Evolutionary conservation across 2,113 vertebrate genomes (phyloP).

Genomic region (Struthidea cinerea): DNA sequence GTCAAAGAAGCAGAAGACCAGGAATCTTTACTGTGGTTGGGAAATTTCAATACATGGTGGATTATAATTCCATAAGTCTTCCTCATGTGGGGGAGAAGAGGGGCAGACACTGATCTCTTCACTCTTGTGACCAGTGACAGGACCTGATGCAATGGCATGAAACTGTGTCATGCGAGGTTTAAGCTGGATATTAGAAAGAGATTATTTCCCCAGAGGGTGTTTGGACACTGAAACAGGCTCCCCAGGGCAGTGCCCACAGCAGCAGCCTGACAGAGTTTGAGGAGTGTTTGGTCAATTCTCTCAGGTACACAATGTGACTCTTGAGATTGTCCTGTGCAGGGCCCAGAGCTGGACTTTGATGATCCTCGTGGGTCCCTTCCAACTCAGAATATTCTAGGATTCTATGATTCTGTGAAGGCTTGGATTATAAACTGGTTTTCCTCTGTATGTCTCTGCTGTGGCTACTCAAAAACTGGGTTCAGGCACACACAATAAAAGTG

Average conservation of each 20-base stretch:
- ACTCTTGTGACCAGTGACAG: not conserved
- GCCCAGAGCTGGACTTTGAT: not conserved
- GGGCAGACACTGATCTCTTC: not conserved
- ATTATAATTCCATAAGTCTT: not conserved
- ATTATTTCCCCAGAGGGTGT: not conserved
- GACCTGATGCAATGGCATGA: accelerated
- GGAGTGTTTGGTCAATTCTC: not conserved
- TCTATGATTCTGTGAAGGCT: not conserved
- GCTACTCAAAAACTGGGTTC: not conserved
- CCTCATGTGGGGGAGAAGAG: accelerated
- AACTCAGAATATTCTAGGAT: not conserved
- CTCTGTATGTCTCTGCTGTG: not conserved
- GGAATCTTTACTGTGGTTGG: not conserved
- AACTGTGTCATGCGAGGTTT: not conserved
- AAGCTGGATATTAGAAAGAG: not conserved
- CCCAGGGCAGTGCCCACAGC: not conserved
- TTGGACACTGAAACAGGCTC: not conserved
- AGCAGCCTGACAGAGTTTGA: not conserved
- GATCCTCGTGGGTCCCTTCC: not conserved
- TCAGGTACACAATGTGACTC: not conserved
- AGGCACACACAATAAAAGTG: not conserved
- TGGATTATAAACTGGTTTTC: not conserved
- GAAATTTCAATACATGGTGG: accelerated
- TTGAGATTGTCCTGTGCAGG: not conserved
- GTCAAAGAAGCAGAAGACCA: not conserved